Conservation (phyloP, 1,140 invertebrate genomes). For the Philopotamus ludificatus region DNA sequence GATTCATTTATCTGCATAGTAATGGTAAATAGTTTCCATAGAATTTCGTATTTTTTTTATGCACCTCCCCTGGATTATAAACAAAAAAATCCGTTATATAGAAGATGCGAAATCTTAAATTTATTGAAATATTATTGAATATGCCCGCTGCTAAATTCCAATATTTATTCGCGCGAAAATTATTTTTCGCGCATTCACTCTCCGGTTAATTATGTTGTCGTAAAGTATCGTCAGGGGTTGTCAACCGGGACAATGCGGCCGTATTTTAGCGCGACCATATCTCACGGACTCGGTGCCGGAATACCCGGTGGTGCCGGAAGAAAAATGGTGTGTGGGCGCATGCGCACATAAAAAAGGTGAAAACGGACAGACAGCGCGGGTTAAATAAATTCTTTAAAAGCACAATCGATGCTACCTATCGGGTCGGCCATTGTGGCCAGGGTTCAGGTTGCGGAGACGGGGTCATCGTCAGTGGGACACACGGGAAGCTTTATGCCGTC, state of each 20-base stretch:
- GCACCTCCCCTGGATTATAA: too few species aligned
- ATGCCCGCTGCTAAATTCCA: too few species aligned
- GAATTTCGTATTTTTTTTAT: too few species aligned
- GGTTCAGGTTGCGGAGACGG: conserved; percentile 9
- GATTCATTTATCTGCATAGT: too few species aligned
- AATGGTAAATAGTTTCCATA: too few species aligned
- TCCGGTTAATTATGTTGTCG: conserved; percentile 17
- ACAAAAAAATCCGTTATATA: too few species aligned
- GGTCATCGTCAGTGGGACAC: conserved; percentile 25
- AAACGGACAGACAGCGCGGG: not conserved
- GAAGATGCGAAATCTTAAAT: too few species aligned
- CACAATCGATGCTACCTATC: conserved; percentile 17
- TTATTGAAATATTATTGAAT: too few species aligned
- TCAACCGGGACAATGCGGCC: conserved; percentile 10
- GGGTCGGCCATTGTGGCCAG: not conserved
- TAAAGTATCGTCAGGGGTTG: conserved; percentile 18
- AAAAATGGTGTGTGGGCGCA: conserved; percentile 8
- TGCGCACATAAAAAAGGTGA: conserved; percentile 6
- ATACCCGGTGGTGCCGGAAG: conserved; percentile 18
- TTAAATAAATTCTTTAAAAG: not conserved
- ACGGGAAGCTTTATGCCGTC: conserved; percentile 4
- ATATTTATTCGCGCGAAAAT: too few species aligned
- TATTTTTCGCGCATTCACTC: too few species aligned
- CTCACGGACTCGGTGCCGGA: conserved; percentile 8
- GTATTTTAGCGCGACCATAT: conserved; percentile 4